Percentiles rank a stretch among this genome's conserved stretches.
Evolutionary conservation across 2,797 vertebrate species (phyloP).

Genomic region (Coilia nasus): DNA sequence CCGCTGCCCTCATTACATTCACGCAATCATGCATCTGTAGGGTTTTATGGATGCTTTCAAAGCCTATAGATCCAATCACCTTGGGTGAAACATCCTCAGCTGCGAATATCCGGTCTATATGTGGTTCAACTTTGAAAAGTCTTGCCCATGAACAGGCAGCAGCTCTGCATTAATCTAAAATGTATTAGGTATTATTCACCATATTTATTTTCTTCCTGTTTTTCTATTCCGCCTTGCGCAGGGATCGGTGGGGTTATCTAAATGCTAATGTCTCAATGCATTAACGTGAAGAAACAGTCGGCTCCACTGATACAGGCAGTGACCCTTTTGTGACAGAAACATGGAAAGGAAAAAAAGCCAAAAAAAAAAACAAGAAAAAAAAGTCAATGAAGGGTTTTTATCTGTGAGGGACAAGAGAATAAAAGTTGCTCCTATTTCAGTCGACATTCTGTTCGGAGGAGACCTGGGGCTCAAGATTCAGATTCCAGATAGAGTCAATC

Average conservation of each 20-base stretch:
- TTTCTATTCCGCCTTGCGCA: slow-evolving; percentile 64
- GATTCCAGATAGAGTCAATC: slow-evolving; percentile 60
- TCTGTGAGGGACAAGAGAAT: slow-evolving; percentile 63
- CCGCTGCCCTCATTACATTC: slow-evolving; percentile 7
- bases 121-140: slow-evolving; percentile 20
- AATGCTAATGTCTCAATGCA: slow-evolving; percentile 80
- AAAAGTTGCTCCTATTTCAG: slow-evolving; percentile 60
- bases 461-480: slow-evolving; percentile 56
- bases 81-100: slow-evolving; percentile 5
- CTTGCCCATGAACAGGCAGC: slow-evolving; percentile 49
- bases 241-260: slow-evolving; percentile 77
- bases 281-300: slow-evolving; percentile 64
- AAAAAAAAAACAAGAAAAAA: slow-evolving; percentile 30
- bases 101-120: neutral
- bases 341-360: slow-evolving; percentile 18
- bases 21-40: slow-evolving; percentile 9
- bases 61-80: neutral
- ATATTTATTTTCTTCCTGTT: slow-evolving; percentile 68
- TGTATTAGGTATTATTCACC: slow-evolving; percentile 69
- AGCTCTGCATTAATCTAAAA: slow-evolving; percentile 68
- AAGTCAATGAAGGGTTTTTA: slow-evolving; percentile 58
- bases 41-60: neutral
- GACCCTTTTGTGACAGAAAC: slow-evolving; percentile 65
- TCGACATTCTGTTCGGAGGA: slow-evolving; percentile 57
- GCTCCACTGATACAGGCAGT: slow-evolving; percentile 58